Percentiles rank a stretch among this genome's conserved stretches.
Conservation (phyloP, 1,140 invertebrate species). For the Pygmarrhopalites habei region DNA sequence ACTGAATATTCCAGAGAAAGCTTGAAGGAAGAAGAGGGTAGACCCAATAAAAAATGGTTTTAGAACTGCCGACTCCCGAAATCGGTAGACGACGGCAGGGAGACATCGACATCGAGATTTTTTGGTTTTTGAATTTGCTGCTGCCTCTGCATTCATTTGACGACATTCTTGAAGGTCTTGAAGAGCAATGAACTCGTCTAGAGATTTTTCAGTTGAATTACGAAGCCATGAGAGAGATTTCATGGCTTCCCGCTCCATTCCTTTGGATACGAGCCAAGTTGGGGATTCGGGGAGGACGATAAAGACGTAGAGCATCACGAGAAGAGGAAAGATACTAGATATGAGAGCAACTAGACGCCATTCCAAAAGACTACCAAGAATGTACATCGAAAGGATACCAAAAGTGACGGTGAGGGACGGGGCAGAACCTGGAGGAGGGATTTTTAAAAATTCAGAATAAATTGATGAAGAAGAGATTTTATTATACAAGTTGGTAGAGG, state of each 20-base stretch:
- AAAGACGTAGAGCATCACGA: slow-evolving; percentile 49
- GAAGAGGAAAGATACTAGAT: slow-evolving; percentile 53
- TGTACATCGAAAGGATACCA: slow-evolving; percentile 42
- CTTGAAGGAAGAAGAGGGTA: slow-evolving; percentile 66
- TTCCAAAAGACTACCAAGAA: slow-evolving; percentile 30
- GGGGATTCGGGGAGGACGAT: slow-evolving; percentile 62
- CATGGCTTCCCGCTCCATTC: slow-evolving; percentile 45
- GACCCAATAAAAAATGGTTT: slow-evolving; percentile 60
- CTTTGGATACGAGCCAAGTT: slow-evolving; percentile 55
- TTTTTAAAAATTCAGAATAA: too few relatives aligned
- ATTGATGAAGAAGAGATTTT: too few relatives aligned
- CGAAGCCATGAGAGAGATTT: slow-evolving; percentile 44
- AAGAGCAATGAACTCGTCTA: slow-evolving; percentile 48
- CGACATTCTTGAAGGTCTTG: slow-evolving; percentile 45
- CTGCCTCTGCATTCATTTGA: slow-evolving; percentile 40
- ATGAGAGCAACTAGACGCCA: slow-evolving; percentile 51
- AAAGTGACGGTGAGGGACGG: slow-evolving; percentile 48
- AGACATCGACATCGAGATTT: too few relatives aligned
- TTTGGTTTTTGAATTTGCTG: too few relatives aligned
- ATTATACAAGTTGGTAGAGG: too few relatives aligned
- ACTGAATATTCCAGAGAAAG: slow-evolving; percentile 67
- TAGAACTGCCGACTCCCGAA: slow-evolving; percentile 47
- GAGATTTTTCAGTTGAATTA: slow-evolving; percentile 42
- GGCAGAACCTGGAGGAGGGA: slow-evolving; percentile 44
- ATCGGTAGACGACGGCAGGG: slow-evolving; percentile 44